Evolutionary conservation across 30 jellyfish, hydroid and myxozoan species (phyloP), one percentile per base, ranked within the genome.

Genomic region (Turritopsis rubra): DNA sequence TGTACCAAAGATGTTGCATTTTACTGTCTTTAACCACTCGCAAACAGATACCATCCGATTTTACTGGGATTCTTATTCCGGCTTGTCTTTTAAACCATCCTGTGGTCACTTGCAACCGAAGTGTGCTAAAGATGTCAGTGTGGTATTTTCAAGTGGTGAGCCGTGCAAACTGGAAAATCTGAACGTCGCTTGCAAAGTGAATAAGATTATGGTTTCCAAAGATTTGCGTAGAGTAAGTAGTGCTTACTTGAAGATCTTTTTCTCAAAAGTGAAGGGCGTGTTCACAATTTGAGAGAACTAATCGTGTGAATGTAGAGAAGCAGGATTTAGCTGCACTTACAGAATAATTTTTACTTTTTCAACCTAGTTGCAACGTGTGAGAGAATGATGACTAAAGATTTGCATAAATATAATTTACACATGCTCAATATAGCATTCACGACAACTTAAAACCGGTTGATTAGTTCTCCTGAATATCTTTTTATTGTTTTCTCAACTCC

Each of bases 91-190:
- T 66, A 72, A 90, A n/a, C 97, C 97, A 4, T 81, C 84, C 68
- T 65, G 84, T 24, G 97, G 96, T 19, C 97, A 91, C 71, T 60
- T 91, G 82, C 85, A 82, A 66, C 96, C 97, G 21, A 87, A 87
- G 81, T 91, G 97, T 83, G 93, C 97, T 1, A 87, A 87, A 75
- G 97, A 91, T 52, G 71, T 91, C 28, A 83, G 85, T 54, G 97
- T 84, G 29, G 70, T 94, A 1, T 91, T 77, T 76, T 86, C 30
- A 22, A 83, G 89, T 65, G 54, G 72, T 19, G 91, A 86, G 76
- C 90, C 96, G 24, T 53, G 52, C 52, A 66, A n/a, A 30, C 85
- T 87, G 75, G 96, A 91, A 28, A 41, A 79, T 23, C 83, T 78
- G 20, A 68, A 83, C 65, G 79, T 91, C 21, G 89, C 94, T 25